Evolutionary conservation across 2,888 invertebrate genomes (phyloP).

Genomic region (Acanthococcus lagerstroemiae): DNA sequence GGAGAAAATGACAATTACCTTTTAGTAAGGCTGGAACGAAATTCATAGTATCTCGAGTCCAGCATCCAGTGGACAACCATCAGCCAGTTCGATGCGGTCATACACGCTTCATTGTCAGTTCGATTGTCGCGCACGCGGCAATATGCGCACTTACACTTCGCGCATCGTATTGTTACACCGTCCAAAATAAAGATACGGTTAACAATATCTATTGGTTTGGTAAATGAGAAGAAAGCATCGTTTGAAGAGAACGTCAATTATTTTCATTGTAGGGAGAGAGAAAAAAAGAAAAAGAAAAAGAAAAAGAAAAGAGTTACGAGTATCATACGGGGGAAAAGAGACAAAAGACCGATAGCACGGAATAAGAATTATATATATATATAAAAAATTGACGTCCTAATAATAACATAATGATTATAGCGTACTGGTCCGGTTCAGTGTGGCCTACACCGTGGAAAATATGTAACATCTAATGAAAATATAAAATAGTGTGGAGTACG

Average conservation of each 20-base stretch:
- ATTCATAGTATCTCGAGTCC: background rate
- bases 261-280: slow-evolving; percentile 10
- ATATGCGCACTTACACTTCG: slow-evolving; percentile 26
- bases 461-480: too few species aligned
- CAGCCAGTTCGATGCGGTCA: slow-evolving; percentile 28
- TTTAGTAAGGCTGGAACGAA: slow-evolving; percentile 9
- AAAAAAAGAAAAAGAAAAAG: background rate
- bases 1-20: slow-evolving; percentile 33
- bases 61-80: slow-evolving; percentile 3
- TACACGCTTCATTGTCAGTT: slow-evolving; percentile 22
- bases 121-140: slow-evolving; percentile 18
- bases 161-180: slow-evolving; percentile 10
- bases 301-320: background rate
- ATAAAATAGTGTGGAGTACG: too few species aligned
- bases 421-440: slow-evolving; percentile 15
- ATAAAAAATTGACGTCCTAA: slow-evolving; percentile 27
- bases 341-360: background rate
- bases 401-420: slow-evolving; percentile 28
- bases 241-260: slow-evolving; percentile 22
- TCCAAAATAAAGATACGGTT: slow-evolving; percentile 18
- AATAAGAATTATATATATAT: background rate
- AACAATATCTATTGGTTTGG: slow-evolving; percentile 21
- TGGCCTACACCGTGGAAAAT: slow-evolving; percentile 17
- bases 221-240: slow-evolving; percentile 28
- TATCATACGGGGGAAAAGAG: slow-evolving; percentile 8